Evolutionary conservation across 2,797 vertebrate genomes (phyloP).

Genomic region (Poecilia velifera): DNA sequence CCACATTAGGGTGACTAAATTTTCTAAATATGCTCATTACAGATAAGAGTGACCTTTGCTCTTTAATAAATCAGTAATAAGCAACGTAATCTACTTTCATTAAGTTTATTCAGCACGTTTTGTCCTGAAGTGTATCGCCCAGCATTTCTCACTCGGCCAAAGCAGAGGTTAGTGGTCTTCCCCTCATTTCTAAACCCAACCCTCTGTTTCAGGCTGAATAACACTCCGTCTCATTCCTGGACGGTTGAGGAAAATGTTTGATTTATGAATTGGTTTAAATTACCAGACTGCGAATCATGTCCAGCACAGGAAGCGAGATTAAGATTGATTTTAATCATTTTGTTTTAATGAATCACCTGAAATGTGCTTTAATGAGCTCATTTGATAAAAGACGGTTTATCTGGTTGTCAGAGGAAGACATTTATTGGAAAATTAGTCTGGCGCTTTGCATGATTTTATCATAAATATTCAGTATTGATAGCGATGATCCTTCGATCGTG

Average conservation of each 20-base stretch:
- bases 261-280: not conserved
- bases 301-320: not conserved
- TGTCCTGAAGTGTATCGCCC: not conserved
- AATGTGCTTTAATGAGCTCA: not conserved
- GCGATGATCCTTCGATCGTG: not conserved
- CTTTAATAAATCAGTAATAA: not conserved
- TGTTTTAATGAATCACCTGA: not conserved
- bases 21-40: not conserved
- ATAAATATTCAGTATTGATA: not conserved
- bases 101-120: not conserved
- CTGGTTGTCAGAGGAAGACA: not conserved
- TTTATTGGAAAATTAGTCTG: not conserved
- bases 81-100: not conserved
- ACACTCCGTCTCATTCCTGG: not conserved
- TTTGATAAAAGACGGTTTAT: not conserved
- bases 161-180: too few species aligned
- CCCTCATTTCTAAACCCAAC: too few species aligned
- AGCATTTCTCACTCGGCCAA: not conserved
- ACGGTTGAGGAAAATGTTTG: not conserved
- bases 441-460: not conserved
- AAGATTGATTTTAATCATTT: not conserved
- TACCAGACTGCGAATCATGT: too few species aligned
- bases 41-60: not conserved
- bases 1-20: not conserved
- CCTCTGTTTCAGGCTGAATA: too few species aligned